Conservation (phyloP, 2,797 vertebrate genomes). For the Eulemur albifrons region DNA sequence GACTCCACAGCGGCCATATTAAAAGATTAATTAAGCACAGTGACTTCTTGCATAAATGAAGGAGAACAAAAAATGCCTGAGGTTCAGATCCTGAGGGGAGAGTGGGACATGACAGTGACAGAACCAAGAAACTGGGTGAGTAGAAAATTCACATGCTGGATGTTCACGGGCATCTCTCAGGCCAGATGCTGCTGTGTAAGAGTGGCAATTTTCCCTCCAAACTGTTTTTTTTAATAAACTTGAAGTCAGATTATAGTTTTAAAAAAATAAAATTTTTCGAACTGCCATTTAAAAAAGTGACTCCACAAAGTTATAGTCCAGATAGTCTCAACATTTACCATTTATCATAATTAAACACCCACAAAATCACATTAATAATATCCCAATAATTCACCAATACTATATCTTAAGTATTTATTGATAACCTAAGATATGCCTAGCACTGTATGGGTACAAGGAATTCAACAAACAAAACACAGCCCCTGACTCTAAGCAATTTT, state of each 20-base stretch:
- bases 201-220: background rate
- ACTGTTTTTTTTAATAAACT: background rate
- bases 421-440: background rate
- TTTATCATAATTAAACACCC: background rate
- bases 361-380: background rate
- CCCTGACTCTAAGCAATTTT: background rate
- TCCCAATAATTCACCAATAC: background rate
- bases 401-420: constrained; percentile 1
- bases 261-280: background rate
- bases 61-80: background rate
- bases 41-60: background rate
- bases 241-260: background rate
- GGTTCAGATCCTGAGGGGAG: background rate
- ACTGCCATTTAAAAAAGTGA: background rate
- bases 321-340: background rate
- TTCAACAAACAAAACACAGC: constrained; percentile 10
- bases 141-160: background rate
- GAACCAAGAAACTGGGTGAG: background rate
- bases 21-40: constrained; percentile 7
- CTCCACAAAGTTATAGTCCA: background rate
- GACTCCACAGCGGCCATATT: background rate
- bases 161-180: background rate
- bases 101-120: background rate
- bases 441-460: background rate
- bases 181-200: background rate